Percentiles rank a stretch among this genome's conserved stretches.
Conservation (phyloP, 2,888 invertebrate genomes). For the Sclerodermus sp. region DNA sequence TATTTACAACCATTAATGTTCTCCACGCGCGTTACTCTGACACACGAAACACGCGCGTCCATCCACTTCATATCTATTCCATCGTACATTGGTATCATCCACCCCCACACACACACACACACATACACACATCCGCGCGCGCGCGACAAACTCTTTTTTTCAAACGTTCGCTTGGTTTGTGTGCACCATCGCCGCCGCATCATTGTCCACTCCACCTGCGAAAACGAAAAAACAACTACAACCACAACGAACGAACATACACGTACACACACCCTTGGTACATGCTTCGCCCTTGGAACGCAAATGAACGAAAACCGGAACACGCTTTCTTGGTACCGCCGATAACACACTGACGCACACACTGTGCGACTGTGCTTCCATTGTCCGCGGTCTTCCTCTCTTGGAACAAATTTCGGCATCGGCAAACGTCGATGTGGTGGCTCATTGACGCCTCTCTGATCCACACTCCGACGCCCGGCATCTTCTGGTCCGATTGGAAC, state of each 20-base stretch:
- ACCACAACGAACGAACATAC: slow-evolving; percentile 13
- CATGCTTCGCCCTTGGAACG: slow-evolving; percentile 33
- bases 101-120: slow-evolving; percentile 17
- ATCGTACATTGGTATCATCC: background rate
- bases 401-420: background rate
- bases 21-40: no score
- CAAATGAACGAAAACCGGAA: slow-evolving; percentile 9
- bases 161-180: slow-evolving; percentile 49
- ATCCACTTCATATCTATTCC: background rate
- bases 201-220: slow-evolving; percentile 40
- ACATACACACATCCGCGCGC: slow-evolving; percentile 14
- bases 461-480: no score
- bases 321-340: background rate
- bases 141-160: slow-evolving; percentile 12
- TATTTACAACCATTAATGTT: no score
- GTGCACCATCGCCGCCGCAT: slow-evolving; percentile 49
- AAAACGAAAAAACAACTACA: slow-evolving; percentile 17
- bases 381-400: background rate
- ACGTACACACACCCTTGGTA: slow-evolving; percentile 39
- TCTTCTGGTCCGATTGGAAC: no score
- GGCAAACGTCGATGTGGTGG: no score
- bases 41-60: background rate
- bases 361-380: background rate
- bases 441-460: no score
- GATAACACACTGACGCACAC: slow-evolving; percentile 5